Evolutionary conservation across 2,113 vertebrate genomes (phyloP), one percentile per base, ranked within the genome.

Genomic region (Indicator indicator): DNA sequence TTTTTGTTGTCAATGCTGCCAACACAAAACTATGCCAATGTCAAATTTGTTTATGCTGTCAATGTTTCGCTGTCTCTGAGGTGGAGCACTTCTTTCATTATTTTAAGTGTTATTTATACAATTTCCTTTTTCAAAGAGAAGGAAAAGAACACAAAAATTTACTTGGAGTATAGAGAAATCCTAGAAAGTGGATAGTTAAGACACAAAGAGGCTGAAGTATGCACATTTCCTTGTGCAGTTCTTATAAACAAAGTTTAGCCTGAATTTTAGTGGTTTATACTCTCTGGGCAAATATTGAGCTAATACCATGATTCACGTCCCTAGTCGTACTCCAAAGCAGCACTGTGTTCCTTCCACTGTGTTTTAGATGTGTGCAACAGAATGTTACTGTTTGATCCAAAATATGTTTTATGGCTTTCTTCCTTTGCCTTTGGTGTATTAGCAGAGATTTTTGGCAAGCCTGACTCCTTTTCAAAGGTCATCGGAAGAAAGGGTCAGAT

Each of bases 231-330:
- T 81, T 63, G 26, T 63, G 59, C 26, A 74, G 27, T 62, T 88
- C 48, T 71, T 71, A 62, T 3, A 64, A 87, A 76, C 79, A 64
- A 64, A 90, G 28, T 85, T 83, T 78, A 93, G 72, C 67, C 62
- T 93, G 83, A 72, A 81, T 93, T 44, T 38, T 81, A 24, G 48
- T 83, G 69, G 60, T 95, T 91, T 90, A 83, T 84, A 74, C 46
- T 77, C 44, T 93, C 88, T 69, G 55, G 83, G 86, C 86, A 96
- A 96, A 96, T 94, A 94, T 93, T 93, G 93, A 94, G 65, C 88
- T 94, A 91, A 88, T 88, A 79, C 7, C 23, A 0, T 92, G 89
- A 92, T 93, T 96, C 92, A 94, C 54, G 48, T 91, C 62, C 30
- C 72, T 69, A 93, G 86, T 65, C 63, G 65, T 58, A 36, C 69